Evolutionary conservation across 2,888 invertebrate genomes (phyloP).

Genomic region (Alloplasta piceator): DNA sequence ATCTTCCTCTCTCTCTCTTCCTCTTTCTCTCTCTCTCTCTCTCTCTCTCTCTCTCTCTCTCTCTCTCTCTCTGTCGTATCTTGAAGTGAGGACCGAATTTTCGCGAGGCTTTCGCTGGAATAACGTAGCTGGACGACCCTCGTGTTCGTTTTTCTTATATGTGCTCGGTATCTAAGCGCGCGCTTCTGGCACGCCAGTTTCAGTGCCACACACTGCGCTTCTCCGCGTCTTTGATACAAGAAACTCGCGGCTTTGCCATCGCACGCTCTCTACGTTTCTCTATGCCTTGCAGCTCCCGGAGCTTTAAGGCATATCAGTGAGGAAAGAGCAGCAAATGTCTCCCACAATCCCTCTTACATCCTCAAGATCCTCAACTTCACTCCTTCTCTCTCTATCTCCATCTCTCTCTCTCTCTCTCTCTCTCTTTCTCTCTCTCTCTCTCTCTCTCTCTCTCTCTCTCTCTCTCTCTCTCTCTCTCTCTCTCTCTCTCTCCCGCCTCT

Average conservation of each 20-base stretch:
- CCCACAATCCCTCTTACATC: background rate
- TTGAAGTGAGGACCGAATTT: conserved; percentile 53
- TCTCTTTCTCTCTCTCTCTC: background rate
- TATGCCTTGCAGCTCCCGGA: conserved; percentile 34
- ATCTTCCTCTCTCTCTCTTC: background rate
- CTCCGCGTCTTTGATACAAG: conserved; percentile 55
- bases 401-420: background rate
- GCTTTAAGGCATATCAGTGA: conserved; percentile 43
- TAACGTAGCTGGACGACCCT: conserved; percentile 51
- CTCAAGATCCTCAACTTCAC: conserved; percentile 1
- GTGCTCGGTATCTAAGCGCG: conserved; percentile 19
- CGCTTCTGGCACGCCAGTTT: conserved; percentile 58
- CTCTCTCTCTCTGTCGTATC: background rate
- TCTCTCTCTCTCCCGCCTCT: too few relatives aligned
- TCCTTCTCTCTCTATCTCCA: background rate
- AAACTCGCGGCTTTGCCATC: conserved; percentile 57
- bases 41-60: background rate
- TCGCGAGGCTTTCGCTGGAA: conserved; percentile 55
- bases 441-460: background rate
- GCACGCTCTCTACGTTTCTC: conserved; percentile 21
- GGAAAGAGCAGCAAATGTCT: conserved; percentile 45
- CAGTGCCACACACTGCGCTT: conserved; percentile 47
- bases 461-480: conserved; percentile 5
- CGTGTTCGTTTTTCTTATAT: conserved; percentile 52
- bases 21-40: background rate